Conservation (phyloP, 2,113 vertebrate genomes). For the Erythrolamprus reginae region DNA sequence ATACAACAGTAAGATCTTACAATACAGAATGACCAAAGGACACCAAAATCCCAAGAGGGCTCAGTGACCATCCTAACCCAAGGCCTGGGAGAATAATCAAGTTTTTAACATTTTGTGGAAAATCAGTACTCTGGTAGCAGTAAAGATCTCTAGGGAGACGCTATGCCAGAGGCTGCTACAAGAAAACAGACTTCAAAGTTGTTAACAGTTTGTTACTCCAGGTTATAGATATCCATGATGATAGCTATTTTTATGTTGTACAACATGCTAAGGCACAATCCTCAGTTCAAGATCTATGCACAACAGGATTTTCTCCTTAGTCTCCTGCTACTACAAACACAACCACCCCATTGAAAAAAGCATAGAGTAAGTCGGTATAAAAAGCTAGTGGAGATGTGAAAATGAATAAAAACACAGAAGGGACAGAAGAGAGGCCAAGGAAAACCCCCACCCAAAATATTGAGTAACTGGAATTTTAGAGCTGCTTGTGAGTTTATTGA, state of each 20-base stretch:
- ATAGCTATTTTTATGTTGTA: neutral
- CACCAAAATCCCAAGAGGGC: neutral
- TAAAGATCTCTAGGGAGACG: neutral
- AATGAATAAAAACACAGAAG: neutral
- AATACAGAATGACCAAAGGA: neutral
- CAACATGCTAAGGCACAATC: neutral
- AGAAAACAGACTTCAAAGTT: neutral
- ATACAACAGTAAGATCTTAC: neutral
- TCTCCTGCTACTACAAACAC: neutral
- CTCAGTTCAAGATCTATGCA: neutral
- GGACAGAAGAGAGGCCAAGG: neutral
- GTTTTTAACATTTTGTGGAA: neutral
- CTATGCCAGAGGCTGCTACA: neutral
- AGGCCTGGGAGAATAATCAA: neutral
- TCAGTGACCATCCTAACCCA: neutral
- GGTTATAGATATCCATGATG: neutral
- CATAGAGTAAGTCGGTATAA: neutral
- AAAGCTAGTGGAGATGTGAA: neutral
- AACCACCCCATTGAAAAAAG: neutral
- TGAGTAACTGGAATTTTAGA: neutral
- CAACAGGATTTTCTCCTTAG: neutral
- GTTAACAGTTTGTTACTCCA: neutral
- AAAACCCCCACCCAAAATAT: neutral
- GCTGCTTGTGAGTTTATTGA: neutral
- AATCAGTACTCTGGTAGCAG: neutral